Evolutionary conservation across 2,797 vertebrate genomes (phyloP).

Genomic region (Poecilia gillii): DNA sequence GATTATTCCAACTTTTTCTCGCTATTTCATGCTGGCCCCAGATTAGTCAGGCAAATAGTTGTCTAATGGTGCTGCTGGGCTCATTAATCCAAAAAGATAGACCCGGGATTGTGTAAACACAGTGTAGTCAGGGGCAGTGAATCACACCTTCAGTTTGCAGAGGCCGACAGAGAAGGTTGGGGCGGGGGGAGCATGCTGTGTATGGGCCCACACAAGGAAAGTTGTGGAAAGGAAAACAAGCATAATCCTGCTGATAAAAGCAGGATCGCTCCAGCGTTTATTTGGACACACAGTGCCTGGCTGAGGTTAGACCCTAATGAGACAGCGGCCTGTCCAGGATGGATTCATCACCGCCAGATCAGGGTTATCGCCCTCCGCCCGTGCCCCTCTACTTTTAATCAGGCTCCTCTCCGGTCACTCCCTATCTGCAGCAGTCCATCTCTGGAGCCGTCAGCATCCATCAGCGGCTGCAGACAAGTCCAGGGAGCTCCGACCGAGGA

Average conservation of each 20-base stretch:
- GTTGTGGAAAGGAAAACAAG: conserved; percentile 75
- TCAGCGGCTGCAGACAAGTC: conserved; percentile 85
- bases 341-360: conserved; percentile 85
- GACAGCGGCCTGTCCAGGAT: conserved; percentile 73
- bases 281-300: conserved; percentile 75
- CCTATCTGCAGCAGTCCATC: conserved; percentile 89
- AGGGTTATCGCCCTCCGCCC: conserved; percentile 86
- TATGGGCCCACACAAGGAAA: conserved; percentile 76
- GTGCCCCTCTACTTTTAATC: conserved; percentile 91
- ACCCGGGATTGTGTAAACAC: conserved; percentile 74
- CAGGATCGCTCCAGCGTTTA: conserved; percentile 74
- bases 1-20: conserved; percentile 79
- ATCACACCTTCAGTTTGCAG: conserved; percentile 76
- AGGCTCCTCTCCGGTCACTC: conserved; percentile 87
- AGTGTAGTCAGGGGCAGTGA: conserved; percentile 68
- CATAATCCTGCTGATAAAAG: conserved; percentile 78
- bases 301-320: conserved; percentile 78
- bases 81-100: conserved; percentile 78
- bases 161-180: conserved; percentile 45
- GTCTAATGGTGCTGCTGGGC: conserved; percentile 69
- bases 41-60: conserved; percentile 75
- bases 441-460: conserved; percentile 84
- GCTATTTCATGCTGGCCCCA: conserved; percentile 70
- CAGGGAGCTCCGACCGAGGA: conserved; percentile 80
- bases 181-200: conserved; percentile 31